Evolutionary conservation across 2,888 invertebrate species (phyloP), one percentile per base, ranked within the genome.

Genomic region (Bombyx huttoni): DNA sequence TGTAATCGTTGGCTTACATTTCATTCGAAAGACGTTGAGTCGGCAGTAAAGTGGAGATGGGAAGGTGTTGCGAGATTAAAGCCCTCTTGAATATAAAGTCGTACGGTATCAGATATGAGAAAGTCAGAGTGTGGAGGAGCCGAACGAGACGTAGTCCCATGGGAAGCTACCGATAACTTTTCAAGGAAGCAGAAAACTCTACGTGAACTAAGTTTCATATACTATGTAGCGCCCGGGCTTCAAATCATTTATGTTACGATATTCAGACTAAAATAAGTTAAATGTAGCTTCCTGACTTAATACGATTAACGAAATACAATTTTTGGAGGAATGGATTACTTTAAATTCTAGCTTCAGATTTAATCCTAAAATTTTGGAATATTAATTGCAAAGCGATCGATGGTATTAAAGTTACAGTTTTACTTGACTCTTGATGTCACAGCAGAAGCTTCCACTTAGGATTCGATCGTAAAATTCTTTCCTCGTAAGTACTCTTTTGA

Each of bases 1-100:
- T 68, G 69, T 68, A 70, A 73, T 68, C 69, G 67, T 63, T 57
- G 59, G 65, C 65, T 68, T 63, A 65, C 65, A 65, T 70, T 62
- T 65, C 54, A 59, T 58, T 64, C 58, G 52, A 50, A 54, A 53
- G 57, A 52, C 55, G 53, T 52, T 54, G 52, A 51, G 60, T 54
- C 50, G 63, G 61, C 57, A 58, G 50, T 52, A 53, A 60, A 63
- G 58, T 55, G 58, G 58, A 59, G 60, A 61, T 61, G 52, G 60
- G 50, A 58, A 63, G 65, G 60, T 68, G 64, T 63, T 67, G 62
- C 59, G 55, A 60, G 64, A 64, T 65, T 63, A 63, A 61, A 64
- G 61, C 63, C 58, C 58, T 57, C 56, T 60, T 54, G 59, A 58
- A 64, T 67, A 65, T 64, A 68, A 66, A 64, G 62, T 60, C 59